Conservation (phyloP, 2,113 vertebrate genomes). For the Anas platyrhynchos region DNA sequence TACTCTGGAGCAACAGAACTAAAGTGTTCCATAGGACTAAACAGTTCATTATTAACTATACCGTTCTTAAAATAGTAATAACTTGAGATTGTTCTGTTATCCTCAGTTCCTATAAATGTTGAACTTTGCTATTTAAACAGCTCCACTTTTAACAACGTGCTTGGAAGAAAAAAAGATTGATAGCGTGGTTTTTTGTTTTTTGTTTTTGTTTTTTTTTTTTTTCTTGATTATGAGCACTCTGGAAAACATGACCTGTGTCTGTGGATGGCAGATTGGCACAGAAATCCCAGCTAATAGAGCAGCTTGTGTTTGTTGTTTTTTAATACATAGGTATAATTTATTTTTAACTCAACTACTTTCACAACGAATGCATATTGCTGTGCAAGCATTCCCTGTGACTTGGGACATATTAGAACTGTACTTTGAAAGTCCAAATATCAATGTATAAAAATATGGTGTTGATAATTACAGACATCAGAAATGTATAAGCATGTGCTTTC, state of each 20-base stretch:
- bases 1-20: neutral
- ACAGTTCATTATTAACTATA: neutral
- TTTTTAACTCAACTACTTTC: neutral
- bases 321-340: neutral
- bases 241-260: neutral
- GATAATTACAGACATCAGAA: neutral
- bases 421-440: neutral
- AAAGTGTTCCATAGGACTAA: neutral
- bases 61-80: neutral
- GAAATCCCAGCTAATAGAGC: neutral
- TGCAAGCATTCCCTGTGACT: neutral
- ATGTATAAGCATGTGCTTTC: neutral
- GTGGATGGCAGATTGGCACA: neutral
- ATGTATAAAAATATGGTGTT: neutral
- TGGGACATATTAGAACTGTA: neutral
- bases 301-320: neutral
- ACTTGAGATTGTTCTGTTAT: neutral
- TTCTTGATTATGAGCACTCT: neutral
- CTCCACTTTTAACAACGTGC: slow-evolving; percentile 1
- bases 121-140: slow-evolving; percentile 49
- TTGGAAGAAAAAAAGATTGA: neutral
- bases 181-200: neutral
- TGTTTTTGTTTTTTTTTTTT: neutral
- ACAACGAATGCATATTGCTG: neutral
- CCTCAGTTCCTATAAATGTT: slow-evolving; percentile 27